Base-by-base conservation (phyloP, 1,140 invertebrate species). In the Drosophila kohkoa region DNA sequence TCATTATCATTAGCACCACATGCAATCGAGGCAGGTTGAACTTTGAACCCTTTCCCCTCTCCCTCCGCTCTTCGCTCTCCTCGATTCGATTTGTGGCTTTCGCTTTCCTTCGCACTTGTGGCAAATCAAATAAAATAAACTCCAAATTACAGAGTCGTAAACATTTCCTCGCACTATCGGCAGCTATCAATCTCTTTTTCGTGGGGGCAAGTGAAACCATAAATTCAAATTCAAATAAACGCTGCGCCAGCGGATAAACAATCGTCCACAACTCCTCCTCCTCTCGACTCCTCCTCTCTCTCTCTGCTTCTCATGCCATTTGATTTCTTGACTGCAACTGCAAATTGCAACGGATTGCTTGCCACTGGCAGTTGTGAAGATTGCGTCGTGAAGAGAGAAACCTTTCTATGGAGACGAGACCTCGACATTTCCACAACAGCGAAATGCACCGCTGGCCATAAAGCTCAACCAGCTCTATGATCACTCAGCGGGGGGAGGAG, bases 161-260 rank as follows among this genome's bases (percentile, higher is more conserved):
- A 91, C 83, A 81, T 83, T 91, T 88, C 82, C 88, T 85, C 83
- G 74, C 73, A 91, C 82, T 91, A 91, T 91, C 88, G 81, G 75
- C 77, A 77, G 79, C 78, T 78, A 90, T 90, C 88, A 91, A 91
- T 91, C 83, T 90, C 69, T 60, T 38, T 25, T 68, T 75, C 48
- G 11, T 75, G 81, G 64, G 68, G 74, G 73, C 86, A 82, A 90
- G 79, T 90, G 75, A 89, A 90, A 86, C 86, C 86, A 89, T 90
- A 85, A 89, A 90, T 86, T 86, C 79, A 89, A 87, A 51, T 54
- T 51, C 77, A 64, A 78, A 75, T 75, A 78, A 78, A 78, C 60
- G 75, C 51, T 65, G 28, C 20, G 73, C 66, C 73, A 76, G 55
- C 35, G 45, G 32, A 60, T 49, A 59, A 57, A 51, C 66, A 62